Conservation (phyloP, 2,113 vertebrate species). For the Bos taurus region ARS-UCD2.0 NC_037347.1:69563001-69563500, state of each 20-base stretch:
- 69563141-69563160: not conserved
- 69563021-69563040: fast-evolving
- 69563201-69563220: fast-evolving
- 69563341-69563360: fast-evolving
- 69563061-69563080: fast-evolving
- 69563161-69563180: not conserved
- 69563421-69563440: not conserved
- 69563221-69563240: fast-evolving
- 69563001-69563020: fast-evolving
- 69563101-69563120: fast-evolving
- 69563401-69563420: not conserved
- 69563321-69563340: fast-evolving
- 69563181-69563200: fast-evolving
- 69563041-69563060: fast-evolving
- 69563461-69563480: too few species aligned
- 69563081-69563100: fast-evolving
- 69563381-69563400: fast-evolving
- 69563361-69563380: fast-evolving
- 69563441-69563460: too few species aligned
- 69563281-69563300: fast-evolving
- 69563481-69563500: fast-evolving
- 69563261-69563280: not conserved
- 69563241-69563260: not conserved
- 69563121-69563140: not conserved
- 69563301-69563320: fast-evolving